phyloP scores from a whole-genome alignment of 2,797 vertebrate species.

The Australoheros facetus region DNA sequence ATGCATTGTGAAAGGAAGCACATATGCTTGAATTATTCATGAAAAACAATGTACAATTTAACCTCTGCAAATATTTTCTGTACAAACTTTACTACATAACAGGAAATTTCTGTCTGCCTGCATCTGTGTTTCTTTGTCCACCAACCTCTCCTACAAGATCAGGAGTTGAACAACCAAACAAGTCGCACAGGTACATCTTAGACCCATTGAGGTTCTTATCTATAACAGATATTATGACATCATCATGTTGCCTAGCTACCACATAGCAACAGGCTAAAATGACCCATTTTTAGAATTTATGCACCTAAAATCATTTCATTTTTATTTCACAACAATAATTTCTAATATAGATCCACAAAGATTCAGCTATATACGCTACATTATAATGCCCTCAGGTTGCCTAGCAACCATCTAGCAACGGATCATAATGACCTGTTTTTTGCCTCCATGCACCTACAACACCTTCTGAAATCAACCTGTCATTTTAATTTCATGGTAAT shows the following conservation, averaged over 20 bases:
- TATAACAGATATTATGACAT: background rate
- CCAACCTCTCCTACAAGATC: background rate
- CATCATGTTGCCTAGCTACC: background rate
- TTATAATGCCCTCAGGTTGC: background rate
- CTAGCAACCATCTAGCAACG: background rate
- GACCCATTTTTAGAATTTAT: background rate
- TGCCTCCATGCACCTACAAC: accelerated
- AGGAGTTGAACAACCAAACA: background rate
- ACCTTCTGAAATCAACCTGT: background rate
- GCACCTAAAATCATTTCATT: accelerated
- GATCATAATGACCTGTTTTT: background rate
- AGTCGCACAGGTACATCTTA: background rate
- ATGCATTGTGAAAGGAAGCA: too few relatives aligned
- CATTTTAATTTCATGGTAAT: background rate
- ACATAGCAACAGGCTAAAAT: background rate
- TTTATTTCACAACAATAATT: background rate
- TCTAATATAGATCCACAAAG: background rate
- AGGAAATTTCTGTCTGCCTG: background rate
- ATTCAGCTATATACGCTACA: background rate
- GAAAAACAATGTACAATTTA: background rate
- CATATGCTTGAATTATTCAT: background rate
- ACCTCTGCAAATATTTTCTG: background rate
- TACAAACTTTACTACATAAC: background rate
- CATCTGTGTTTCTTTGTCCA: background rate
- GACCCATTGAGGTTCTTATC: background rate